A percentile compares a stretch with the other conserved stretches of the same genome.
These are phyloP conservation scores for Ceratina australensis DNA, from an alignment of 1,140 invertebrate species.

Conservation along the genomic window DNA sequence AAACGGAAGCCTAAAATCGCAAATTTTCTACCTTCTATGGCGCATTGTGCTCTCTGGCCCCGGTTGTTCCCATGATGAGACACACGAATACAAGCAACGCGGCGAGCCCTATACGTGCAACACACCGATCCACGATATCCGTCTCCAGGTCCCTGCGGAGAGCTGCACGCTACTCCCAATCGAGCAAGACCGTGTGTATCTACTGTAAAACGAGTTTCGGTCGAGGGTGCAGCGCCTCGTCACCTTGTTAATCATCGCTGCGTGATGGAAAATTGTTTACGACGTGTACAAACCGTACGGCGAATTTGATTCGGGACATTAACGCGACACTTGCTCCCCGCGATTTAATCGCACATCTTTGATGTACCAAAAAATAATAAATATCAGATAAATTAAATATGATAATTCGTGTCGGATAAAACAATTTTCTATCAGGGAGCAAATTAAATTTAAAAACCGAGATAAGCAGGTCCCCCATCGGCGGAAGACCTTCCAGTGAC, in stretches of 20 bases:
- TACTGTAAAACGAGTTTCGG: conserved; percentile 37
- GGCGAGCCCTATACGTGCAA: not conserved
- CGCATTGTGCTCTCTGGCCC: conserved; percentile 35
- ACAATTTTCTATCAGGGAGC: too few species aligned
- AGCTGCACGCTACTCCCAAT: conserved; percentile 12
- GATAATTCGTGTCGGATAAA: not conserved
- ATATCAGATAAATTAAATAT: not conserved
- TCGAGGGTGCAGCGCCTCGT: conserved; percentile 27
- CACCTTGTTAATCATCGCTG: conserved; percentile 24
- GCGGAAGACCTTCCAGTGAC: not conserved
- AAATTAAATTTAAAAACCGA: not conserved
- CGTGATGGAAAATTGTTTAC: conserved; percentile 44
- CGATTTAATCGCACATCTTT: too few species aligned
- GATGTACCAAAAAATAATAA: too few species aligned
- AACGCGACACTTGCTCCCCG: not conserved
- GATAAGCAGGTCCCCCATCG: not conserved
- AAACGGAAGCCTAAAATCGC: conserved; percentile 29
- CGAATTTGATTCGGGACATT: not conserved
- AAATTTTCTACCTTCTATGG: conserved; percentile 49
- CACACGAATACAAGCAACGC: not conserved
- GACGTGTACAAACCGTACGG: not conserved
- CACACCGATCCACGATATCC: conserved; percentile 22
- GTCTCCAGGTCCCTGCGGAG: conserved; percentile 15
- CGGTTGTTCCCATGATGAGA: conserved; percentile 44
- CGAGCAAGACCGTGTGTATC: conserved; percentile 26